Conservation (phyloP, 2,888 invertebrate species). For the Sabatieria punctata region DNA sequence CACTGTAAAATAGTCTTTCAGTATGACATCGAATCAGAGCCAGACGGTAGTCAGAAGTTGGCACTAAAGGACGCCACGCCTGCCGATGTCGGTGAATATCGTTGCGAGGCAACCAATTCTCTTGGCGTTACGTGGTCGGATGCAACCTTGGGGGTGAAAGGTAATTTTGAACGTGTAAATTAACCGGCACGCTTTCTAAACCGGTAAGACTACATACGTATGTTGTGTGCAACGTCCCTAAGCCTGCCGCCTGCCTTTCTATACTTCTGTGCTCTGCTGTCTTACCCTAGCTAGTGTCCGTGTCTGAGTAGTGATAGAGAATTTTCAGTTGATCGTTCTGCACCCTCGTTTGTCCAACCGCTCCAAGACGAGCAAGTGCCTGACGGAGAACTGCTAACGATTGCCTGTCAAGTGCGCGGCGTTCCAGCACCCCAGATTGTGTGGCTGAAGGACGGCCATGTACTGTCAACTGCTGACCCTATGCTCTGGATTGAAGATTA, state of each 20-base stretch:
- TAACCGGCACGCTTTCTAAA: too few species aligned
- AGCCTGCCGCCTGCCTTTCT: too few species aligned
- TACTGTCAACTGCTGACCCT: too few species aligned
- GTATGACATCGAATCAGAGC: neutral
- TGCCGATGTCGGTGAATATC: constrained; percentile 42
- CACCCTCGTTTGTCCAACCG: constrained; percentile 12
- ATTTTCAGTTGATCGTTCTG: too few species aligned
- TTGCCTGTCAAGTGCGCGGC: constrained; percentile 31
- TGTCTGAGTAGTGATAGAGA: too few species aligned
- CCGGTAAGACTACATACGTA: too few species aligned
- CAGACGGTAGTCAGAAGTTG: constrained; percentile 22
- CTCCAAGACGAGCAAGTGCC: constrained; percentile 20
- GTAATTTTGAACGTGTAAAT: too few species aligned
- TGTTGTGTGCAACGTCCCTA: too few species aligned
- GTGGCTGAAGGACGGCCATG: constrained; percentile 27
- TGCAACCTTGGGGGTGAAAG: neutral
- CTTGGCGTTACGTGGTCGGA: neutral
- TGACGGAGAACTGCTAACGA: constrained; percentile 47
- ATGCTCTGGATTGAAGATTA: constrained; percentile 46
- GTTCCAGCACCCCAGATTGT: constrained; percentile 34
- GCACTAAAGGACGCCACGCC: constrained; percentile 22
- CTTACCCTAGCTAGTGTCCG: too few species aligned
- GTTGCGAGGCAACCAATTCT: constrained; percentile 59
- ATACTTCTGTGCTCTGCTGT: too few species aligned
- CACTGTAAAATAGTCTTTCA: too few species aligned